Evolutionary conservation across 2,888 invertebrate genomes (phyloP).

Genomic region (Caenorhabditis sp.): DNA sequence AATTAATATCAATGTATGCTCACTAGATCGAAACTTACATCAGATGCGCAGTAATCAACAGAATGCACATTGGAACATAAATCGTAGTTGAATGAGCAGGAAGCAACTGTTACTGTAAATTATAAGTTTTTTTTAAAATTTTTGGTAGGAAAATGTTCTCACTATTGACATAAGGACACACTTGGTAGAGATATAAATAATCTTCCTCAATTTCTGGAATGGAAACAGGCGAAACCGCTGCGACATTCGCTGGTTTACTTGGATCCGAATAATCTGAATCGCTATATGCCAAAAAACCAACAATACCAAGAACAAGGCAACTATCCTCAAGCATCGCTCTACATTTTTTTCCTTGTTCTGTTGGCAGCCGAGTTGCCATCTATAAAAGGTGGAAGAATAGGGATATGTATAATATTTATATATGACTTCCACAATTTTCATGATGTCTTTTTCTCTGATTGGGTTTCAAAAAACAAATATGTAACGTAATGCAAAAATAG

Average conservation of each 20-base stretch:
- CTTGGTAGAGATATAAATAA: constrained; percentile 30
- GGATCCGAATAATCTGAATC: constrained; percentile 41
- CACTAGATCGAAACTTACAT: constrained; percentile 10
- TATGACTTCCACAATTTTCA: not conserved
- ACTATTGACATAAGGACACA: constrained; percentile 43
- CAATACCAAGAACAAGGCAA: constrained; percentile 13
- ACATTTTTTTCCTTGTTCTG: constrained; percentile 30
- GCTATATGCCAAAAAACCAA: constrained; percentile 42
- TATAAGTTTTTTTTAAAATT: not conserved
- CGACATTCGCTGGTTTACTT: constrained; percentile 7
- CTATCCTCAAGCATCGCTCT: constrained; percentile 14
- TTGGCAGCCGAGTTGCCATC: constrained; percentile 26
- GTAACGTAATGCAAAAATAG: no score
- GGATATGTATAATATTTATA: not conserved
- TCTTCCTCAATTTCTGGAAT: constrained; percentile 13
- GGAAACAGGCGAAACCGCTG: constrained; percentile 6
- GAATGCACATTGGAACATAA: constrained; percentile 33
- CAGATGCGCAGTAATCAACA: constrained; percentile 27
- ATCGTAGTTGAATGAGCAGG: constrained; percentile 39
- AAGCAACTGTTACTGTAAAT: constrained; percentile 43
- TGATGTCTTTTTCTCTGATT: not conserved
- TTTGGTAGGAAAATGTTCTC: not conserved
- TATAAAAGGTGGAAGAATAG: no score
- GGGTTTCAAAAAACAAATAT: no score
- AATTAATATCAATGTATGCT: not conserved